A percentile compares a stretch with the other conserved stretches of the same genome.
phyloP scores from a whole-genome alignment of 2,888 invertebrate genomes.

The Scaptomyza caliginosa region DNA sequence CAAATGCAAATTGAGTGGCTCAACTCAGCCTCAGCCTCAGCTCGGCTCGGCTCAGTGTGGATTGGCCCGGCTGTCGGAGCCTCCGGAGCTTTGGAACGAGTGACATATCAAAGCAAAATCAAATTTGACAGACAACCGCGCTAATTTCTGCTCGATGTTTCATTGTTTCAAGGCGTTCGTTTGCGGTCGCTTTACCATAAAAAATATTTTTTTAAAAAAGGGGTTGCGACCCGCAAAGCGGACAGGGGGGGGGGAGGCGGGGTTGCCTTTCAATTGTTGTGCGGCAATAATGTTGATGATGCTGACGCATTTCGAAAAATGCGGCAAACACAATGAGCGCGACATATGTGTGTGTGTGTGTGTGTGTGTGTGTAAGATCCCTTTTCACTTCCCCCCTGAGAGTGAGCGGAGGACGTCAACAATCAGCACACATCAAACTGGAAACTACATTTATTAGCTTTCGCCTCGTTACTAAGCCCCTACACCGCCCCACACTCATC shows the following conservation, averaged over 20 bases:
- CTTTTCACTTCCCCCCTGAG: not conserved
- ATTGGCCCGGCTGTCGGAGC: not conserved
- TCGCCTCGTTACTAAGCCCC: slow-evolving; percentile 27
- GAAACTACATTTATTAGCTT: slow-evolving; percentile 73
- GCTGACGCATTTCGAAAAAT: slow-evolving; percentile 56
- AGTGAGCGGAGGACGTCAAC: slow-evolving; percentile 31
- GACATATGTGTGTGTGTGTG: slow-evolving; percentile 4
- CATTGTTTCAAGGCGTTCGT: slow-evolving; percentile 77
- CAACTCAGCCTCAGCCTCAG: not conserved
- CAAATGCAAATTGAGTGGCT: slow-evolving; percentile 65
- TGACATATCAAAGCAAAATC: slow-evolving; percentile 83
- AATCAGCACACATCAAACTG: slow-evolving; percentile 57
- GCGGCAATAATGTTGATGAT: slow-evolving; percentile 9
- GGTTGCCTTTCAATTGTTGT: slow-evolving; percentile 60
- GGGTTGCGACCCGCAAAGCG: slow-evolving; percentile 35
- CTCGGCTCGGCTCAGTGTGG: not conserved
- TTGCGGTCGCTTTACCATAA: slow-evolving; percentile 42
- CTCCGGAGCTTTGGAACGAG: slow-evolving; percentile 33
- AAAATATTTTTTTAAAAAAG: too few species aligned
- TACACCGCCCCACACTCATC: not conserved
- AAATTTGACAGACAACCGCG: slow-evolving; percentile 84
- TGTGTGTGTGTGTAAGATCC: not conserved
- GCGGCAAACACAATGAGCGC: slow-evolving; percentile 20
- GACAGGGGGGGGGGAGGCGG: not conserved
- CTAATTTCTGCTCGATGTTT: slow-evolving; percentile 82